These are phyloP conservation scores for Drosophila nr. perissopoda DNA, from an alignment of 2,888 invertebrate genomes.

Conservation along the genomic window DNA sequence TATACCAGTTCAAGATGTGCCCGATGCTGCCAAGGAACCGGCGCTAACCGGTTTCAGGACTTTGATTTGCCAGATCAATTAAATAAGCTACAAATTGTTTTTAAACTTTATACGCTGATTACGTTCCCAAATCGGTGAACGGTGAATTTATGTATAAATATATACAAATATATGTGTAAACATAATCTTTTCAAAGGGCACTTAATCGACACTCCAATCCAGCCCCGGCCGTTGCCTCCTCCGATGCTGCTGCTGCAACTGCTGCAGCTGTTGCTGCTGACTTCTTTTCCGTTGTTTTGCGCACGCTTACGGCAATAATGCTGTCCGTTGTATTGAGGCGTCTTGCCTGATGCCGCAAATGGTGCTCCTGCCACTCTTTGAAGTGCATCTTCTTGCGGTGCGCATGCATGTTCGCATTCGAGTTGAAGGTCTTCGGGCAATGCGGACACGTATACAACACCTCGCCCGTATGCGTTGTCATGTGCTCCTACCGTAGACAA, in stretches of 20 bases:
- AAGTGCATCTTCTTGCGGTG: slow-evolving; percentile 83
- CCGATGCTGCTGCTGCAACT: neutral
- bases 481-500: slow-evolving; percentile 74
- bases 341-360: slow-evolving; percentile 40
- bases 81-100: no score
- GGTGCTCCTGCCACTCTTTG: slow-evolving; percentile 81
- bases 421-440: slow-evolving; percentile 82
- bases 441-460: slow-evolving; percentile 80
- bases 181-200: no score
- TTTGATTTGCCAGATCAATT: no score
- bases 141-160: no score
- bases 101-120: no score
- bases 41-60: no score
- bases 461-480: slow-evolving; percentile 82
- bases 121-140: no score
- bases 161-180: no score
- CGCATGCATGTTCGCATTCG: slow-evolving; percentile 82
- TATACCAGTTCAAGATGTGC: no score
- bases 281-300: slow-evolving; percentile 60
- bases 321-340: slow-evolving; percentile 47
- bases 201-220: no score
- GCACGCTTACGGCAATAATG: slow-evolving; percentile 59
- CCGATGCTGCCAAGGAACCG: no score
- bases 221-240: neutral
- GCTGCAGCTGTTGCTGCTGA: neutral